Evolutionary conservation across 2,888 invertebrate species (phyloP).

Genomic region (Microplitis manilae): DNA sequence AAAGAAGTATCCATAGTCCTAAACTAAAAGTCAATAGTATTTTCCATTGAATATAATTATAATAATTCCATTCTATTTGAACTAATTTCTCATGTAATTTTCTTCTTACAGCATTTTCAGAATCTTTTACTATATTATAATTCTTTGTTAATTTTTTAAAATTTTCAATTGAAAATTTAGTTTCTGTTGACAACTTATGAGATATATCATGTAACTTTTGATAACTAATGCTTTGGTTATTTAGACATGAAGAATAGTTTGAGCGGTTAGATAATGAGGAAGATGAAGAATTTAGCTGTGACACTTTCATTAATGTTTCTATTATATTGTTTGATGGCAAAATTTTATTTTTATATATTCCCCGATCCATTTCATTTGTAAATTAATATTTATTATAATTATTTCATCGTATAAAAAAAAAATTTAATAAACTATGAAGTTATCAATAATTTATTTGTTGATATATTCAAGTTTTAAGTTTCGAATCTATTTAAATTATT

Average conservation of each 20-base stretch:
- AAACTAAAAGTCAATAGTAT: constrained; percentile 55
- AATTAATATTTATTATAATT: constrained; percentile 18
- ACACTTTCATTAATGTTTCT: constrained; percentile 29
- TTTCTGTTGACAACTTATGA: background rate
- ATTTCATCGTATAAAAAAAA: background rate
- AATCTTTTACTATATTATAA: background rate
- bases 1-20: constrained; percentile 57
- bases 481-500: no score
- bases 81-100: constrained; percentile 20
- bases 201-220: background rate
- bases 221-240: background rate
- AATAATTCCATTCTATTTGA: constrained; percentile 43
- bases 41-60: constrained; percentile 56
- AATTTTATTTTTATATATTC: constrained; percentile 3
- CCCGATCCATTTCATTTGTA: constrained; percentile 34
- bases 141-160: constrained; percentile 18
- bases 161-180: background rate
- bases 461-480: background rate
- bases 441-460: background rate
- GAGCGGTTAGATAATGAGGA: constrained; percentile 28
- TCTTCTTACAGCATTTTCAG: background rate
- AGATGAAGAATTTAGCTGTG: constrained; percentile 22
- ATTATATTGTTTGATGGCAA: constrained; percentile 15
- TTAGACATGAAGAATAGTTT: constrained; percentile 2
- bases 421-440: background rate